phyloP scores from a whole-genome alignment of 2,888 invertebrate species.

The Scotopteryx bipunctaria region DNA sequence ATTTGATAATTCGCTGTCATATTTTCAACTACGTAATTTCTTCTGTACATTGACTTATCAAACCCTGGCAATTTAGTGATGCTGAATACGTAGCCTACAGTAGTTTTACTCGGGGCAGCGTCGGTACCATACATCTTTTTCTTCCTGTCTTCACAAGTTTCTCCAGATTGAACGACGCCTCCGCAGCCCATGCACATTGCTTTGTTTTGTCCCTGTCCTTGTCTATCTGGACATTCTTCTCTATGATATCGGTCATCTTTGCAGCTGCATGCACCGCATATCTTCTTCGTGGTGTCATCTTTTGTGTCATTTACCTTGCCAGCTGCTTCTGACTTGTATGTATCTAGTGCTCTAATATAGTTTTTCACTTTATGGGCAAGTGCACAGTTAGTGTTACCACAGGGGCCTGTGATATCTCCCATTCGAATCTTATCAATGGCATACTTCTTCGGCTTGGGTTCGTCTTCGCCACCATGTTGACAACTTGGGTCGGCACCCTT shows the following conservation, averaged over 20 bases:
- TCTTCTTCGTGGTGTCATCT: slow-evolving; percentile 48
- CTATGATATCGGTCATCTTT: slow-evolving; percentile 73
- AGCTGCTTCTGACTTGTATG: slow-evolving; percentile 60
- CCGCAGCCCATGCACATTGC: slow-evolving; percentile 59
- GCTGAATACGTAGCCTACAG: slow-evolving; percentile 56
- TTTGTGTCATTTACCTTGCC: slow-evolving; percentile 46
- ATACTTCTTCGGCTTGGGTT: slow-evolving; percentile 51
- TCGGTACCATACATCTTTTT: slow-evolving; percentile 56
- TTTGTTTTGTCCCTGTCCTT: slow-evolving; percentile 13
- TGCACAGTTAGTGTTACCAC: slow-evolving; percentile 71
- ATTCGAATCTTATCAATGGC: slow-evolving; percentile 69
- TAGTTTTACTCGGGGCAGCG: slow-evolving; percentile 54
- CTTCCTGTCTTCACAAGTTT: slow-evolving; percentile 64
- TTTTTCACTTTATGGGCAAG: slow-evolving; percentile 72
- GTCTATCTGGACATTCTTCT: slow-evolving; percentile 57
- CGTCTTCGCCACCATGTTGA: slow-evolving; percentile 37
- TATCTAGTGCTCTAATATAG: slow-evolving; percentile 67
- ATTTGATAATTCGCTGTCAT: slow-evolving; percentile 34
- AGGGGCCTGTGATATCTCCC: slow-evolving; percentile 76
- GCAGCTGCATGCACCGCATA: slow-evolving; percentile 70
- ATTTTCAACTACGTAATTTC: slow-evolving; percentile 52
- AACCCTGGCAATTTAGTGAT: slow-evolving; percentile 50
- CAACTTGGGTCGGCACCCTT: slow-evolving; percentile 46
- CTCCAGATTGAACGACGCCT: slow-evolving; percentile 51
- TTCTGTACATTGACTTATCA: slow-evolving; percentile 51